A percentile compares a stretch with the other conserved stretches of the same genome.
These are phyloP conservation scores for Drosophila ohnishii DNA, from an alignment of 1,140 invertebrate genomes.

Conservation along the genomic window DNA sequence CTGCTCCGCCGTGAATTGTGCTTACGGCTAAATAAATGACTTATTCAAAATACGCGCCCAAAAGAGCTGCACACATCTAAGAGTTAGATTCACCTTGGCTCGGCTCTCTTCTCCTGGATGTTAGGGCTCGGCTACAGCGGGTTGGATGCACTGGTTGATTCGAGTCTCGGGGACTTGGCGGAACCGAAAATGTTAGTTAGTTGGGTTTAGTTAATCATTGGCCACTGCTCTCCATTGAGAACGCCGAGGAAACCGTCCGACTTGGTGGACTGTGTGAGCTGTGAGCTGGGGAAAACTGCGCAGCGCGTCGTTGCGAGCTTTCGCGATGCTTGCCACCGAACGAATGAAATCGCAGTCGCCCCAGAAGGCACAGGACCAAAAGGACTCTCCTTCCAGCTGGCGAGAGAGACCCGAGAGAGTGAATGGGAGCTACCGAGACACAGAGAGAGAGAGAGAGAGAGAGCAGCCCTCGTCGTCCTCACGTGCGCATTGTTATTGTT, in stretches of 20 bases:
- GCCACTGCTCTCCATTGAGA: conserved; percentile 32
- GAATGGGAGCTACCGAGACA: conserved; percentile 9
- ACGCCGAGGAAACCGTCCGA: conserved; percentile 52
- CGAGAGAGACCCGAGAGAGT: conserved; percentile 5
- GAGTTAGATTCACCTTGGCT: conserved; percentile 27
- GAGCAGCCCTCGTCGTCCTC: conserved; percentile 48
- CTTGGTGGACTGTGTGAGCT: conserved; percentile 36
- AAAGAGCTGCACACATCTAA: conserved; percentile 15
- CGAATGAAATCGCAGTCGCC: conserved; percentile 53
- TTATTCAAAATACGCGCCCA: conserved; percentile 46
- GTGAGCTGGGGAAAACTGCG: conserved; percentile 33
- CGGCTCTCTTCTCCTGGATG: neutral
- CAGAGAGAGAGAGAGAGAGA: conserved; percentile 19
- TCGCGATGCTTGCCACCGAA: conserved; percentile 72
- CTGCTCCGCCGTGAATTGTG: conserved; percentile 8
- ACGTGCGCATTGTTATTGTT: conserved; percentile 80
- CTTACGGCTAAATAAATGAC: conserved; percentile 27
- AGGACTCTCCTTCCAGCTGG: conserved; percentile 23
- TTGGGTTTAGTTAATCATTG: conserved; percentile 24
- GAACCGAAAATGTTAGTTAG: conserved; percentile 1
- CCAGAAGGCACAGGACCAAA: conserved; percentile 31
- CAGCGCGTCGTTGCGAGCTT: conserved; percentile 68
- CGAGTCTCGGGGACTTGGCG: neutral
- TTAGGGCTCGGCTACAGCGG: neutral
- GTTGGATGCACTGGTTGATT: conserved; percentile 2